These are phyloP conservation scores for Nowickia ferox DNA, from an alignment of 2,888 invertebrate genomes.

Conservation along the genomic window DNA sequence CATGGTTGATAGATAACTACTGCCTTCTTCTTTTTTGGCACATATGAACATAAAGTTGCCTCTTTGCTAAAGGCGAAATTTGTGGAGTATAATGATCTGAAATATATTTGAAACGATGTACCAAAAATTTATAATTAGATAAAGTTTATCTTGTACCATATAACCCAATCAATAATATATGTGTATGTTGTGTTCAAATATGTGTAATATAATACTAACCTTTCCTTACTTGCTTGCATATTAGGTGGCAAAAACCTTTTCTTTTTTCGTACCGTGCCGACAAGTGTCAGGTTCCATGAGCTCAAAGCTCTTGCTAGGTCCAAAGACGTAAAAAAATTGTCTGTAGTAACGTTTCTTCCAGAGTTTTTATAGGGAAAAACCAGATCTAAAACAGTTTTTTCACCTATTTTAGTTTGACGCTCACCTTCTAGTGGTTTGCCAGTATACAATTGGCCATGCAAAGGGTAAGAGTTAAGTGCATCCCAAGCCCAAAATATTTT, in stretches of 20 bases:
- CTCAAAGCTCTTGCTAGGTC: conserved; percentile 17
- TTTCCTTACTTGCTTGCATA: conserved; percentile 15
- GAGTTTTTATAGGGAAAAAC: conserved; percentile 23
- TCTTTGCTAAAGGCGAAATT: no score
- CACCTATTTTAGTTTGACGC: conserved; percentile 29
- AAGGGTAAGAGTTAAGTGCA: conserved; percentile 20
- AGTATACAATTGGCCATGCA: conserved; percentile 4
- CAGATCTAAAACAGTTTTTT: conserved; percentile 28
- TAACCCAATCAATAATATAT: no score
- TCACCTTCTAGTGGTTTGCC: conserved; percentile 16
- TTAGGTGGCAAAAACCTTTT: conserved; percentile 18
- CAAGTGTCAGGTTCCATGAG: conserved; percentile 20
- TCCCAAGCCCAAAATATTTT: conserved; percentile 32
- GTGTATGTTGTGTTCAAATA: no score
- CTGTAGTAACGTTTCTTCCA: conserved; percentile 26
- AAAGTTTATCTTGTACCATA: no score
- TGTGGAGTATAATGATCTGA: no score
- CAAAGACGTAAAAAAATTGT: conserved; percentile 31
- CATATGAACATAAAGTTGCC: no score
- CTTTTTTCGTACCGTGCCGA: conserved; percentile 13
- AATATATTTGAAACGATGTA: no score
- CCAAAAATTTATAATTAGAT: no score
- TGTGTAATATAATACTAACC: conserved; percentile 12
- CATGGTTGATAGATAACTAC: no score
- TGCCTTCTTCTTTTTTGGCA: no score